phyloP scores from a whole-genome alignment of 2,888 invertebrate genomes.

The Tricholauxania praeusta region DNA sequence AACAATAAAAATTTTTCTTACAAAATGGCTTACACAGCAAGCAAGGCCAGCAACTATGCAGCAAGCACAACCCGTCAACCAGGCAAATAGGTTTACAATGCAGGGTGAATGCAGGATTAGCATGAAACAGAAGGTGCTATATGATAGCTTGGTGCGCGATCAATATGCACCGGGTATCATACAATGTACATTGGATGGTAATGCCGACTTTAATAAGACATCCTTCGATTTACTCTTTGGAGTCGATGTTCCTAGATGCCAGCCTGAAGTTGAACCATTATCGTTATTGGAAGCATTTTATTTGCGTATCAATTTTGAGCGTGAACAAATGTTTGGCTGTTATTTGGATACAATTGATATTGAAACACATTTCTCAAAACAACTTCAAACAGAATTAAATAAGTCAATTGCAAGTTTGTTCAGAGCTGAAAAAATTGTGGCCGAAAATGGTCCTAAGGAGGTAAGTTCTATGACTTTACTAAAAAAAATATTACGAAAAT shows the following conservation, averaged over 20 bases:
- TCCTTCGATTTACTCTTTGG: slow-evolving; percentile 49
- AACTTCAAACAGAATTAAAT: slow-evolving; percentile 51
- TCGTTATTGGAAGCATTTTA: slow-evolving; percentile 57
- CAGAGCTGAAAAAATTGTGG: slow-evolving; percentile 38
- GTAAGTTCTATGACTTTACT: not conserved
- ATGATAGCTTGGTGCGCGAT: slow-evolving; percentile 53
- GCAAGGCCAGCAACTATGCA: no score
- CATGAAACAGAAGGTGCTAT: not conserved
- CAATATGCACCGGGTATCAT: slow-evolving; percentile 52
- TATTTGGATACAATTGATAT: slow-evolving; percentile 37
- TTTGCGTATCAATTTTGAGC: slow-evolving; percentile 54
- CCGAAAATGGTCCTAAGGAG: slow-evolving; percentile 28
- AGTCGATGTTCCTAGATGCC: slow-evolving; percentile 40
- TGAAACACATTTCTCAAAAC: slow-evolving; percentile 46
- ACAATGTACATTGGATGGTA: slow-evolving; percentile 52
- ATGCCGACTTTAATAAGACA: slow-evolving; percentile 51
- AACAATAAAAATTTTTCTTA: no score
- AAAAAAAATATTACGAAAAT: no score
- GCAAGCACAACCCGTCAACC: no score
- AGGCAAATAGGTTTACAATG: no score
- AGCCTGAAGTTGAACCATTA: slow-evolving; percentile 52
- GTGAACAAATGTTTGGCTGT: slow-evolving; percentile 34
- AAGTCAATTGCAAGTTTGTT: slow-evolving; percentile 44
- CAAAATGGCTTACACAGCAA: no score
- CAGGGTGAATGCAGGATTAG: no score